Base-by-base conservation (phyloP, 2,797 vertebrate species). In the Manis crassicaudata region DNA sequence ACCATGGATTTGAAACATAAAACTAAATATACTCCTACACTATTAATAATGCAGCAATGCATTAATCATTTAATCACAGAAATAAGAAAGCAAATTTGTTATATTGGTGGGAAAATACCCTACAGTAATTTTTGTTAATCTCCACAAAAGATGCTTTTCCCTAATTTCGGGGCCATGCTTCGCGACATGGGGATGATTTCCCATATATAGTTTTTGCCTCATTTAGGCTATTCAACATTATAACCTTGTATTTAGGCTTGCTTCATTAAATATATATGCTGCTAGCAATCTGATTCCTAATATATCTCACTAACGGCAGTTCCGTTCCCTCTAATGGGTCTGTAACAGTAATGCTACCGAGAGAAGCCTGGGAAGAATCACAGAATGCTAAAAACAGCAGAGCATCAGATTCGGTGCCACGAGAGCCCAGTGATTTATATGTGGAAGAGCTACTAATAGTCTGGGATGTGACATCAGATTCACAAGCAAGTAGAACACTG, bases 191-290 rank as follows among this genome's bases (percentile, higher is more conserved):
- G 88, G 32, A 85, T 84, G 7, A 58, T 43, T 91, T 77, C 16
- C 20, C 23, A 27, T 76, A n/a, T 56, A 35, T 87, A 77, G 70
- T 67, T 63, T 85, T 96, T 92, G 68, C 29, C 91, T 97, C 92
- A 97, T 97, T 96, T 86, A 95, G 88, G 52, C 92, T 98, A 95
- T 97, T 97, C 98, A 97, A 95, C 73, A 96, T 92, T 96, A 97
- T 96, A 98, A 97, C 93, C 77, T 98, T 97, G 90, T 92, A 95
- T 96, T 98, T 94, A 96, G 94, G 85, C 67, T 94, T 93, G 86
- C 92, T 93, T 98, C 97, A 98, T 98, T 98, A 98, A 98, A 98
- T 97, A 98, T 98, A 96, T 60, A 98, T 98, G 95, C 40, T 88
- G 97, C 95, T 65, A 94, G 97, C 96, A 96, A 98, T 97, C 84